These are phyloP conservation scores for Chirona hameri DNA, from an alignment of 2,888 invertebrate species.

Conservation along the genomic window DNA sequence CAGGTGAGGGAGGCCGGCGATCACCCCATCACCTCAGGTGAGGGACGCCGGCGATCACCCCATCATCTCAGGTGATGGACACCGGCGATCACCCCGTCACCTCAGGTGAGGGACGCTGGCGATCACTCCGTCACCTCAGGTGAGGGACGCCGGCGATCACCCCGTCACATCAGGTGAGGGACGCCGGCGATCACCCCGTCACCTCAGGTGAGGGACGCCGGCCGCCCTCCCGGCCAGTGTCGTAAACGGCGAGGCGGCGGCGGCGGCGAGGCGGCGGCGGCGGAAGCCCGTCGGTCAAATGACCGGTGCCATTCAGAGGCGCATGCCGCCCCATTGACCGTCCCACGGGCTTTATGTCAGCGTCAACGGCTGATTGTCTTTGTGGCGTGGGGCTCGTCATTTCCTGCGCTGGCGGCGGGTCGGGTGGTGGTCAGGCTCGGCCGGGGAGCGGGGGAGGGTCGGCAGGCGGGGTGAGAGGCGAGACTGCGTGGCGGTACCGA, in stretches of 20 bases:
- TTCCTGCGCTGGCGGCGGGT: constrained; percentile 1
- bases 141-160: no score
- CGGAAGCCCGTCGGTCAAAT: not conserved
- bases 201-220: no score
- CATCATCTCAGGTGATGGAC: no score
- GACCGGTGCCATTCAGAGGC: not conserved
- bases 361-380: not conserved
- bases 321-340: not conserved
- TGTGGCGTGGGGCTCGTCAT: not conserved
- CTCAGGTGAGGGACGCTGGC: no score
- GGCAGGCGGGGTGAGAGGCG: not conserved
- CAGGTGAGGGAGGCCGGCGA: no score
- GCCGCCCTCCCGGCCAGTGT: not conserved
- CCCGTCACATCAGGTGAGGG: no score
- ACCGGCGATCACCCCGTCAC: no score
- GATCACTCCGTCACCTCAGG: no score
- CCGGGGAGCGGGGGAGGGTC: not conserved
- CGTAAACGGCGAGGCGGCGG: not conserved
- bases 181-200: no score
- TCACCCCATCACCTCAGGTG: no score
- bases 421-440: not conserved
- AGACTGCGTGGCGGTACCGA: constrained; percentile 8
- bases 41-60: no score
- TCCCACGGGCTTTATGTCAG: not conserved
- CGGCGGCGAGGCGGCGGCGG: not conserved